Conservation (phyloP, 2,797 vertebrate genomes). For the Yasuhikotakia modesta region DNA sequence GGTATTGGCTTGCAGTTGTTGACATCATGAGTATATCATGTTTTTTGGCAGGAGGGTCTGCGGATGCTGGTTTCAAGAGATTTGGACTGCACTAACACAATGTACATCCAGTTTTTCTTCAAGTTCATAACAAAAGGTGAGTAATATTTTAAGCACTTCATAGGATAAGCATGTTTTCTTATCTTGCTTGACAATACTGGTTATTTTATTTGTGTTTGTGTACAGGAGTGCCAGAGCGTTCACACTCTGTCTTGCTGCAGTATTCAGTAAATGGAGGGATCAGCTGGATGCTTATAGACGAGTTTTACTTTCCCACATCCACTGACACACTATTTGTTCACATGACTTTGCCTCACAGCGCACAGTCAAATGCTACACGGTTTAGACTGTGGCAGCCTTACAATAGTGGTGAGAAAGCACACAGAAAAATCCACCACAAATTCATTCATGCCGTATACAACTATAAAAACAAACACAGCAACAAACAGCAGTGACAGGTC, state of each 20-base stretch:
- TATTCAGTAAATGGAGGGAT: conserved; percentile 95
- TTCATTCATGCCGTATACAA: neutral
- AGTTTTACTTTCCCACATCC: conserved; percentile 95
- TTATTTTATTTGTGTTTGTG: conserved; percentile 1
- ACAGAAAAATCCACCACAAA: neutral
- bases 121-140: conserved; percentile 97
- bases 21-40: conserved; percentile 10
- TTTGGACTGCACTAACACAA: conserved; percentile 89
- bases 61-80: conserved; percentile 94
- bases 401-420: conserved; percentile 84
- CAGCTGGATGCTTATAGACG: conserved; percentile 94
- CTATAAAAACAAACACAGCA: neutral
- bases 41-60: conserved; percentile 86
- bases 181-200: conserved; percentile 2
- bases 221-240: conserved; percentile 90
- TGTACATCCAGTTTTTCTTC: conserved; percentile 96
- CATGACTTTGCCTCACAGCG: conserved; percentile 85
- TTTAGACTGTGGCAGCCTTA: conserved; percentile 98
- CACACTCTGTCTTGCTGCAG: conserved; percentile 93
- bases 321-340: conserved; percentile 94
- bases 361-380: conserved; percentile 91
- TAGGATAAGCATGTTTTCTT: neutral
- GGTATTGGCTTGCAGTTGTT: neutral
- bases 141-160: conserved; percentile 9
- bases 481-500: too few relatives aligned